These are phyloP conservation scores for Paralichthys olivaceus DNA, from an alignment of 2,113 vertebrate genomes.

Conservation along the genomic window DNA sequence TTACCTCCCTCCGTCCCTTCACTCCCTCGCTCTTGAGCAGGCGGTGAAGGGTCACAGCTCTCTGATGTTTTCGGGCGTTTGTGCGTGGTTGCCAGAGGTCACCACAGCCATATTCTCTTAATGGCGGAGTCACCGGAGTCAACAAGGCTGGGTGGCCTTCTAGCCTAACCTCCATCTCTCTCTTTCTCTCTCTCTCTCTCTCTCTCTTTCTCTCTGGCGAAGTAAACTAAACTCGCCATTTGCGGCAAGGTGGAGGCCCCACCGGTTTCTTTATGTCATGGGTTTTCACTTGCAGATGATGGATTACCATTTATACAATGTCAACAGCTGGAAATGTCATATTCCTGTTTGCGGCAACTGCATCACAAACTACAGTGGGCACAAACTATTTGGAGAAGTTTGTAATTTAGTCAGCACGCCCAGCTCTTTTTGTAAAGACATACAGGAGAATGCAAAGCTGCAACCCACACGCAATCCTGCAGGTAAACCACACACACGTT, in stretches of 20 bases:
- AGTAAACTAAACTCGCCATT: constrained; percentile 24
- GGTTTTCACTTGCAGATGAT: constrained; percentile 21
- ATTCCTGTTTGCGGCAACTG: constrained; percentile 24
- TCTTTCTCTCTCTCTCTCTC: background rate
- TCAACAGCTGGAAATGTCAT: constrained; percentile 16
- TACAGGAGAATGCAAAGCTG: constrained; percentile 8
- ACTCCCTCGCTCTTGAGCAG: constrained; percentile 35
- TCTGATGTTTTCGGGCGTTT: constrained; percentile 67
- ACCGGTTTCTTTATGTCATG: constrained; percentile 7
- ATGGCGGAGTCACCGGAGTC: constrained; percentile 78
- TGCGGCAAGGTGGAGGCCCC: constrained; percentile 23
- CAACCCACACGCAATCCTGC: background rate
- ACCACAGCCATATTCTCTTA: constrained; percentile 76
- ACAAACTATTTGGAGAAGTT: background rate
- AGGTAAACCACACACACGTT: constrained; percentile 3
- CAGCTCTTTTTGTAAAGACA: background rate
- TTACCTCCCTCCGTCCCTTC: constrained; percentile 34
- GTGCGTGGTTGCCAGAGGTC: constrained; percentile 69
- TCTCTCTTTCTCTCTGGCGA: background rate
- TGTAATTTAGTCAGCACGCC: background rate
- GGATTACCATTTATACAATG: background rate
- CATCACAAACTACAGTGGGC: background rate
- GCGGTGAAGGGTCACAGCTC: constrained; percentile 35
- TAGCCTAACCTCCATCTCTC: constrained; percentile 7
- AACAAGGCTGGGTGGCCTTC: constrained; percentile 75